phyloP scores from a whole-genome alignment of 2,113 vertebrate species.

The Myotis yumanensis region DNA sequence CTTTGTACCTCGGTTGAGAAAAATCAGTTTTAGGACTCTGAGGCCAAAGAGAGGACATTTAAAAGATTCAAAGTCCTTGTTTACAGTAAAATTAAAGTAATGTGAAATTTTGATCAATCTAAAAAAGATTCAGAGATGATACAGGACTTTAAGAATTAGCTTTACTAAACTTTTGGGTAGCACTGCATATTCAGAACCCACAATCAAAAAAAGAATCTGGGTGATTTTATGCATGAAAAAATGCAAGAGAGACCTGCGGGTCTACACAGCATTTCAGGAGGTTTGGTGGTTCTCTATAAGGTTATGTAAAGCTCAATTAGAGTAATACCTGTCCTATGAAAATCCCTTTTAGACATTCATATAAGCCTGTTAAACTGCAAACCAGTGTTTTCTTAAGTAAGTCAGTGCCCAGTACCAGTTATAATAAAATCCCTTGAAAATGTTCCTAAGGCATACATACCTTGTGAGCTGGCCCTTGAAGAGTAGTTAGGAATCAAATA shows the following conservation, averaged over 20 bases:
- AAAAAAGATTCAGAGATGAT: not conserved
- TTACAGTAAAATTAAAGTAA: not conserved
- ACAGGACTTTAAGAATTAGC: not conserved
- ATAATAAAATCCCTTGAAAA: constrained; percentile 1
- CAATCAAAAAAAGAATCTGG: not conserved
- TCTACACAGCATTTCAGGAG: not conserved
- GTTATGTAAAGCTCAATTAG: not conserved
- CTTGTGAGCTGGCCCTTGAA: not conserved
- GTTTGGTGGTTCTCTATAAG: not conserved
- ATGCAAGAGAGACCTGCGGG: not conserved
- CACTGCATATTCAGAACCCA: not conserved
- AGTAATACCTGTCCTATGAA: not conserved
- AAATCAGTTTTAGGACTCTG: constrained; percentile 3
- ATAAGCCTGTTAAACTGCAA: not conserved
- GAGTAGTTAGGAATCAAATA: not conserved
- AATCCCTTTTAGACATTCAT: not conserved
- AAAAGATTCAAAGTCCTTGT: not conserved
- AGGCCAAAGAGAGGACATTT: not conserved
- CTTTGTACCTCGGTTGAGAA: not conserved
- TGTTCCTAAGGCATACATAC: not conserved
- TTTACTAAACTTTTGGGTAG: not conserved
- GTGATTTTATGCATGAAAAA: not conserved
- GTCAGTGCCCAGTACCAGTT: not conserved
- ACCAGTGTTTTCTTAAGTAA: not conserved
- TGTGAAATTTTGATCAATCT: constrained; percentile 12